These are phyloP conservation scores for Pimephales promelas DNA, from an alignment of 2,113 vertebrate species.

Conservation along the genomic window DNA sequence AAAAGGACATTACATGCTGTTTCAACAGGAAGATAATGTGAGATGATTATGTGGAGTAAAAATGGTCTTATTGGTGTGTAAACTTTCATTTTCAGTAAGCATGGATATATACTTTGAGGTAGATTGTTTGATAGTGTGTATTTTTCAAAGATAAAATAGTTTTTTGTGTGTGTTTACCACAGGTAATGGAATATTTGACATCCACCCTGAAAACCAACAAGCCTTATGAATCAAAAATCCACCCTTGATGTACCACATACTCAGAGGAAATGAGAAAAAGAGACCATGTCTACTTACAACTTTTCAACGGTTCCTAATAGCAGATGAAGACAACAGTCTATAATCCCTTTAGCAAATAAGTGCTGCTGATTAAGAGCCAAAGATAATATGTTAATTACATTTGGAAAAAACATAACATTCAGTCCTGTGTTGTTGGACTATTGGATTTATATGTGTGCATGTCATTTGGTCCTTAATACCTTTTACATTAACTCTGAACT, in stretches of 20 bases:
- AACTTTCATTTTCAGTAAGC: neutral
- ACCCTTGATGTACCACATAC: slow-evolving; percentile 35
- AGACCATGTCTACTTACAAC: slow-evolving; percentile 41
- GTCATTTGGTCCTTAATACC: too few species aligned
- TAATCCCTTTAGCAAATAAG: slow-evolving; percentile 46
- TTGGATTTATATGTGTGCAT: neutral
- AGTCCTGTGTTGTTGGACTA: neutral
- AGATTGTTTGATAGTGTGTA: neutral
- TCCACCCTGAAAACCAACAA: slow-evolving; percentile 28
- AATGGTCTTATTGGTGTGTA: neutral
- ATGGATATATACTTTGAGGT: neutral
- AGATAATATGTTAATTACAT: slow-evolving; percentile 1
- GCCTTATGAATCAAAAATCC: slow-evolving; percentile 39
- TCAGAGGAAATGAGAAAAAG: slow-evolving; percentile 32
- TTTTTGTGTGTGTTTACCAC: too few species aligned
- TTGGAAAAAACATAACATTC: neutral
- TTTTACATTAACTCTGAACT: too few species aligned
- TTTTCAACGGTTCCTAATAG: slow-evolving; percentile 41
- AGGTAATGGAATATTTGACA: slow-evolving; percentile 1
- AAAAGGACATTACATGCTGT: slow-evolving; percentile 15
- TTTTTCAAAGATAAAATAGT: neutral
- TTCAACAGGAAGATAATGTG: slow-evolving; percentile 14
- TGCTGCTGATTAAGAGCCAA: slow-evolving; percentile 14
- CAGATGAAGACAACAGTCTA: slow-evolving; percentile 43
- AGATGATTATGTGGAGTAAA: neutral